These are phyloP conservation scores for Discoglossus pictus DNA, from an alignment of 2,797 vertebrate genomes.

Conservation along the genomic window DNA sequence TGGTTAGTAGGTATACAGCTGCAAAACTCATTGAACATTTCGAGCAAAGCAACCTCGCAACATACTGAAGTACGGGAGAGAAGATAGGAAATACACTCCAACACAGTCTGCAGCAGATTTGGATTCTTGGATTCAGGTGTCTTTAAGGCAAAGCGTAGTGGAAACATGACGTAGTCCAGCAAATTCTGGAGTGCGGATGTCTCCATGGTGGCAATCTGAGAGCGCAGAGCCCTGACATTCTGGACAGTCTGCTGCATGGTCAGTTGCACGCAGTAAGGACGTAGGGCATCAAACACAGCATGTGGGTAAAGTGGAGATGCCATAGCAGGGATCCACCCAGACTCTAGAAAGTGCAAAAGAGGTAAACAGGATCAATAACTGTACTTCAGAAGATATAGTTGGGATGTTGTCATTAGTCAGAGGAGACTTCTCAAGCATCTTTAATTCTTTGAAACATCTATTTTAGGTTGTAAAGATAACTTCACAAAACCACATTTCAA, in stretches of 20 bases:
- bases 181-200: conserved; percentile 87
- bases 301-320: conserved; percentile 82
- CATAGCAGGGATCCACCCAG: conserved; percentile 52
- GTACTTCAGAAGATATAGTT: too few species aligned
- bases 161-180: conserved; percentile 92
- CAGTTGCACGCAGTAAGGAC: conserved; percentile 85
- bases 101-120: conserved; percentile 74
- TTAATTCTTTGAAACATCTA: too few species aligned
- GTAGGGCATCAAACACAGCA: conserved; percentile 84
- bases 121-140: conserved; percentile 77
- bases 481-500: too few species aligned
- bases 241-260: conserved; percentile 76
- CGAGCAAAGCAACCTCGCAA: conserved; percentile 77
- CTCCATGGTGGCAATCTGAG: conserved; percentile 71
- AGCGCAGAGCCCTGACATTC: conserved; percentile 75
- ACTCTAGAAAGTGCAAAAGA: too few species aligned
- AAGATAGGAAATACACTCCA: conserved; percentile 75
- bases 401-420: too few species aligned
- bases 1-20: conserved; percentile 78
- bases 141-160: conserved; percentile 85
- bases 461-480: too few species aligned
- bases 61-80: conserved; percentile 81
- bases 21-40: conserved; percentile 86
- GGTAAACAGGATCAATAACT: too few species aligned
- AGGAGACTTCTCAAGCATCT: too few species aligned